Evolutionary conservation across 2,797 vertebrate genomes (phyloP), one percentile per base, ranked within the genome.

Genomic region (Mormyrops boulengeri): DNA sequence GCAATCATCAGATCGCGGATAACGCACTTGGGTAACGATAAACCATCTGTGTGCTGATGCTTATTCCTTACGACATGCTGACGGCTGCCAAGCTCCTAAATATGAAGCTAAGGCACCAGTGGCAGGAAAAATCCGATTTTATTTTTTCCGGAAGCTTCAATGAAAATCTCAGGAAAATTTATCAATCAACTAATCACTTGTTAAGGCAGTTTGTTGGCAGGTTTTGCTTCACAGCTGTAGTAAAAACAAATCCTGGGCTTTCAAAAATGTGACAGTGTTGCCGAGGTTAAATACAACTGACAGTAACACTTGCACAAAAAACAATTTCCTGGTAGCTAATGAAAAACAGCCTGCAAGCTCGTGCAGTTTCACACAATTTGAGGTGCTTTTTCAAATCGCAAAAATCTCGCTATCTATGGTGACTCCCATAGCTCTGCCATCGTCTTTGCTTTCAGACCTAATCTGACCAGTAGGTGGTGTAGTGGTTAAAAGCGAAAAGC

Each of bases 111-210:
- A 53, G 26, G 26, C 50, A 7, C 50, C 22, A 26, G 12, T 7
- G 49, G 50, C 11, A 86, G 12, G 49, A 52, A 86, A 49, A 80
- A 80, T 80, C 47, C 44, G 7, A 52, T 17, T 52, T 30, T n/a
- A 12, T 52, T 17, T 34, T 34, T 86, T 1, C n/a, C 0, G 7
- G 47, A 55, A 52, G 22, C 84, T 44, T 14, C 19, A 12, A 85
- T 14, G 47, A 30, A 49, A 85, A 52, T 26, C 38, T 7, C 47
- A 9, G 49, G 22, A 14, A 53, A 86, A 53, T 53, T 34, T 53
- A 86, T 86, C 84, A 86, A 86, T 86, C 47, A 52, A 53, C 50
- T 52, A 53, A 52, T 30, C 47, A 53, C 50, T 85, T 85, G 84
- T 86, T 86, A 80, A 80, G 50, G 30, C 47, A 52, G 47, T 30